Evolutionary conservation across 23 tunicate species (phyloP), one percentile per base, ranked within the genome.

Genomic region (Diplosoma virens): DNA sequence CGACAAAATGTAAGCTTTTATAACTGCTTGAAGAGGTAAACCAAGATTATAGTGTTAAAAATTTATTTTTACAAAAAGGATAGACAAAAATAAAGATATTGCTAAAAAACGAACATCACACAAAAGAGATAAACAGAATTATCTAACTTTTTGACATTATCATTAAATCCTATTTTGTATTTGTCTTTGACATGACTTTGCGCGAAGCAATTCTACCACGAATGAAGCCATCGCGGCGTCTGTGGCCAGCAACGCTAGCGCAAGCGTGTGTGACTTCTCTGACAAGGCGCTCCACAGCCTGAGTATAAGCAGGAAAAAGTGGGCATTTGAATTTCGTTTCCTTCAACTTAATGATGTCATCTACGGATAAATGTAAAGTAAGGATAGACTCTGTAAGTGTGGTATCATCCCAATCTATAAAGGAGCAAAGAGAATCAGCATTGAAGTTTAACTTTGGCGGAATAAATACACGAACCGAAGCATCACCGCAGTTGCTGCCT

Each of bases 371-470:
- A 11, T 55, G 61, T 25, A 5, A 55, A 5, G 23, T 55, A 18
- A 55, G 61, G 23, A 55, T 55, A 4, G 23, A 55, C 23, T 18
- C 61, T 17, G 61, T 55, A n/a, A 55, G 50, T 41, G 61, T 55
- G 22, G 22, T 63, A 28, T 28, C 34, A 6, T 63, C 34, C 69
- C 33, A 63, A 63, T 63, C 36, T 26, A 28, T 23, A 16, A 63
- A 63, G 36, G 21, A 63, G 69, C 69, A 24, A 6, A 63, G 33
- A 28, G 7, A 24, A 6, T 28, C 69, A n/a, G 69, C 69, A 28
- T 63, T 63, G 11, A 29, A n/a, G 21, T 63, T 63, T 63, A 63
- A 63, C 36, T 63, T 18, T 63, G 34, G 69, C 9, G 69, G 69
- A 28, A 63, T 6, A 30, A 56, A 63, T 11, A 30, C 36, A 30